Evolutionary conservation across 2,113 vertebrate genomes (phyloP).

Genomic region (Oxyruncus cristatus): DNA sequence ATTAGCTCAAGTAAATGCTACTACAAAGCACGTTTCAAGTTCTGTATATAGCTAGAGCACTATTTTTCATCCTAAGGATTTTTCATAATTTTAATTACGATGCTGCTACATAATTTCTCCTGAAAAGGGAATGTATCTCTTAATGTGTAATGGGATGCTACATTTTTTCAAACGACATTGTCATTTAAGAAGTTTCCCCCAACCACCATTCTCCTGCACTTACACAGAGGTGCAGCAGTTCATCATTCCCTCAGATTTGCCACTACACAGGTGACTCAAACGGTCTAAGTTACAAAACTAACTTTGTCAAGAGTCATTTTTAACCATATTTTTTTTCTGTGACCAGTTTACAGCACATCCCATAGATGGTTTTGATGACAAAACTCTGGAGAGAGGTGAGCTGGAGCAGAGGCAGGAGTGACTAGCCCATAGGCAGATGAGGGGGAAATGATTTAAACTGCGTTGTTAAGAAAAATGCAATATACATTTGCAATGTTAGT

Average conservation of each 20-base stretch:
- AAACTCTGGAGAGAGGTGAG: background rate
- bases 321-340: background rate
- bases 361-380: background rate
- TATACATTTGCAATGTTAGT: background rate
- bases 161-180: background rate
- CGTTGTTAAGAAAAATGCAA: background rate
- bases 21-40: background rate
- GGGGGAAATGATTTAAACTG: background rate
- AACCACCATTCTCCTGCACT: background rate
- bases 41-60: background rate
- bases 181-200: background rate
- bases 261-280: background rate
- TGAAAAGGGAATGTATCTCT: background rate
- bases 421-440: background rate
- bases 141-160: background rate
- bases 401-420: background rate
- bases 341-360: background rate
- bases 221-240: background rate
- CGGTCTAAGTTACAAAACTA: background rate
- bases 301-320: background rate
- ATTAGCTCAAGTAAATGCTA: conserved; percentile 17
- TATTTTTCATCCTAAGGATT: background rate
- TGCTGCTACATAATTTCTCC: background rate
- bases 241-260: background rate
- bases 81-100: conserved; percentile 7